Evolutionary conservation across 2,888 invertebrate genomes (phyloP).

Genomic region (Epinotia ramella): DNA sequence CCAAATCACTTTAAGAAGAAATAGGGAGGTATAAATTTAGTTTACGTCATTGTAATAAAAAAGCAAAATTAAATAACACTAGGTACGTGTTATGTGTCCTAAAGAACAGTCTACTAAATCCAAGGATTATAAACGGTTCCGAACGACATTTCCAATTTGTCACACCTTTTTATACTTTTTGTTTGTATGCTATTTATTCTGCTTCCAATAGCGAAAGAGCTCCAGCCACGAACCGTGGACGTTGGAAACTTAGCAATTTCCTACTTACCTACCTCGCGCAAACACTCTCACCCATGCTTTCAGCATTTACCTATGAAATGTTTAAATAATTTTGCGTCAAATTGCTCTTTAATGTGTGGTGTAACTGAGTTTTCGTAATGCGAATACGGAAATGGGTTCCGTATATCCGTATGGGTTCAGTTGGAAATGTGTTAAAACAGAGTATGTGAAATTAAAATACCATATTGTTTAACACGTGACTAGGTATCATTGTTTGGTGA

Average conservation of each 20-base stretch:
- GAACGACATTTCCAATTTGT: background rate
- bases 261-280: conserved; percentile 9
- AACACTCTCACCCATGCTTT: conserved; percentile 24
- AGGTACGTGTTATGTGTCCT: no score
- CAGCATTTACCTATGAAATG: conserved; percentile 33
- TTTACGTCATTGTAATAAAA: background rate
- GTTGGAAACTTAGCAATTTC: conserved; percentile 38
- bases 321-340: conserved; percentile 33
- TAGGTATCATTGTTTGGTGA: background rate
- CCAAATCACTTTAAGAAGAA: no score
- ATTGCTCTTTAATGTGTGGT: conserved; percentile 32
- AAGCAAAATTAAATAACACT: background rate
- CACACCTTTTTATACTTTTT: background rate
- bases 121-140: no score
- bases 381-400: conserved; percentile 23
- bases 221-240: conserved; percentile 4
- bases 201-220: conserved; percentile 23
- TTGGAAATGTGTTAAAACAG: background rate
- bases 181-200: background rate
- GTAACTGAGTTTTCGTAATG: conserved; percentile 9
- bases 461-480: background rate
- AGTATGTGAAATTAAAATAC: background rate
- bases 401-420: background rate
- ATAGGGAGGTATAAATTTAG: no score
- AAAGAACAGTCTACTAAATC: background rate